Base-by-base conservation (phyloP, 2,888 invertebrate genomes). In the Ligdia adustata region DNA sequence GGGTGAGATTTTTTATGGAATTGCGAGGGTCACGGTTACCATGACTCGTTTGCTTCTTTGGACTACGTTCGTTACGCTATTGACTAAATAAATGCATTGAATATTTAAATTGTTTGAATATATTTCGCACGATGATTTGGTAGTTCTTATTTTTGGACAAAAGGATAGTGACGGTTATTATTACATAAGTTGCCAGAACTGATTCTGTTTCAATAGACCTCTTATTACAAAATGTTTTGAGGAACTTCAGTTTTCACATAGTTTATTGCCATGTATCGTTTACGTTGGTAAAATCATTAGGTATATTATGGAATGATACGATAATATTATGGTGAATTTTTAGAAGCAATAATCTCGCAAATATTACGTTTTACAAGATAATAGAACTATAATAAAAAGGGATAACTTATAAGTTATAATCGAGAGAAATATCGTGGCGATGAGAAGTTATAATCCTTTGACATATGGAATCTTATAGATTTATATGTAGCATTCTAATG, bases 1-100 rank as follows among this genome's bases (percentile, higher is more conserved):
- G 81, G 86, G 88, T 83, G 79, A 78, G 69, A 73, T 79, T 87
- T 87, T 86, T 88, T 84, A 69, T 77, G 59, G 62, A 64, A 62
- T 52, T 41, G 62, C 12, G 64, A 62, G 73, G 86, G 84, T 79
- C 81, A 78, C 57, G 51, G 57, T 66, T 60, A 62, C 60, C 59
- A 52, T 63, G 60, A 64, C 52, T 33, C 42, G 43, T 49, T 43
- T 37, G 15, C 52, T 66, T 75, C 74, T 79, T 79, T 75, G 83
- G 76, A 59, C n/a, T n/a, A n/a, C 67, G 62, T 79, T 78, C 73
- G 79, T 66, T 74, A 78, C 75, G 72, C 72, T 68, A 78, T 78
- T 75, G 71, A 74, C 63, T 71, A 72, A 77, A 72, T 35, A 38
- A 53, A 46, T 33, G 72, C 72, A 79, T 79, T 79, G 77, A 80